Evolutionary conservation across 2,888 invertebrate genomes (phyloP).

Genomic region (Disparrhopalites patrizii): DNA sequence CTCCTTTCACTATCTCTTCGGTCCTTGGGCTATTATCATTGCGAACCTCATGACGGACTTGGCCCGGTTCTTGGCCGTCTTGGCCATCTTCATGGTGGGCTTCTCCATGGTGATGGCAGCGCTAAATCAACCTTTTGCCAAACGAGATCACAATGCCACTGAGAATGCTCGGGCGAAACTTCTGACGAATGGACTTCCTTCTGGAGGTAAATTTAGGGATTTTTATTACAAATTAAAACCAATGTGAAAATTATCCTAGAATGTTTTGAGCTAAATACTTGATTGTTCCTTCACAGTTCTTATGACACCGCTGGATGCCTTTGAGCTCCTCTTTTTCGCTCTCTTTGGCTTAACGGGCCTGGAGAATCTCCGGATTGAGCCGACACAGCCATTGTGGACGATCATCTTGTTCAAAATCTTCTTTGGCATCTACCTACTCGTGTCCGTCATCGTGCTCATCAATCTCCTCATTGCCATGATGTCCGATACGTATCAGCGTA

Average conservation of each 20-base stretch:
- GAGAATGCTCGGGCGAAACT: conserved; percentile 35
- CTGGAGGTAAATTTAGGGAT: conserved; percentile 45
- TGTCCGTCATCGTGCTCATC: conserved; percentile 95
- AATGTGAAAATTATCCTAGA: background rate
- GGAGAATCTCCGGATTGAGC: conserved; percentile 63
- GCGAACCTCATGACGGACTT: conserved; percentile 89
- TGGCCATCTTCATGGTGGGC: conserved; percentile 96
- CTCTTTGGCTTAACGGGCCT: conserved; percentile 91
- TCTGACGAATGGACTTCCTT: conserved; percentile 49
- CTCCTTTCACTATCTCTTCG: conserved; percentile 98
- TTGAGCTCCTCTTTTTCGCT: conserved; percentile 97
- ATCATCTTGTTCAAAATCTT: conserved; percentile 82
- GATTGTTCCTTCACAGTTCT: conserved; percentile 66
- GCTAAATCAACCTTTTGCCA: conserved; percentile 74
- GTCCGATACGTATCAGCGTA: conserved; percentile 99
- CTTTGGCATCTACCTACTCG: conserved; percentile 96
- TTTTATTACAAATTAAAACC: background rate
- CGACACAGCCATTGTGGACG: conserved; percentile 70
- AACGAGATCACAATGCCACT: conserved; percentile 25
- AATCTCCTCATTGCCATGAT: conserved; percentile 99
- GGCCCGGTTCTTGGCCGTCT: conserved; percentile 92
- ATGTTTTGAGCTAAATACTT: conserved; percentile 23
- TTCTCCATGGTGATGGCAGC: conserved; percentile 97
- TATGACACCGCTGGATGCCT: conserved; percentile 84
- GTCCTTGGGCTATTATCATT: conserved; percentile 99